Evolutionary conservation across 1,140 invertebrate species (phyloP), one percentile per base, ranked within the genome.

Genomic region (Stegodyphus mimosarum): DNA sequence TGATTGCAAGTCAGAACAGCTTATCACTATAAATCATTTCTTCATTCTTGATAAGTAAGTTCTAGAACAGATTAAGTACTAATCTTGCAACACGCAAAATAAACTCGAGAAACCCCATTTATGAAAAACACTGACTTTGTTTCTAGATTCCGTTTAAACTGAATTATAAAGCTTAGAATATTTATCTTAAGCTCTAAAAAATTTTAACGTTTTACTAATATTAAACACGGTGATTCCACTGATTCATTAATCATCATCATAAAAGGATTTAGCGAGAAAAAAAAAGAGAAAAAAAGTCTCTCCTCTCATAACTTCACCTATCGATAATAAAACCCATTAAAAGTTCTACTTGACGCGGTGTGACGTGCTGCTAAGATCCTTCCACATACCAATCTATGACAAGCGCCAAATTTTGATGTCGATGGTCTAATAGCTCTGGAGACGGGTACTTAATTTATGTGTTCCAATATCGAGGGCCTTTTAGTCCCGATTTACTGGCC

Each of bases 381-480:
- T 15, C 15, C 55, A 60, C 78, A 80, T 80, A 71, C 78, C 78
- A 60, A n/a, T 6, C 17, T 63, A 72, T 80, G 67, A 70, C 78
- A 33, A 33, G 50, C 53, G 15, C 52, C 78, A 18, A 55, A 70
- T 80, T 80, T 80, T 71, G 67, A 80, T 80, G 52, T 71, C 67
- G 17, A 11, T 11, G 15, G 55, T 52, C 66, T 69, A 80, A 80
- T 80, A 60, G 78, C 52, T 49, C 33, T 33, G 60, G 49, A 51
- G 66, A 79, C 78, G 18, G 78, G 78, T 52, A 80, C 78, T 80
- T 80, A 80, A 80, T 80, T 80, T 80, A 80, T 80, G 78, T 80
- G 78, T 80, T 80, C 78, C 78, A 80, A 80, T 80, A 80, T 80
- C 78, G 7, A 55, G 52, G 69, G 33, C 33, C 78, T 71, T 80